A percentile compares a stretch with the other conserved stretches of the same genome.
Conservation (phyloP, 2,113 vertebrate species). For the Cepphus grylle region DNA sequence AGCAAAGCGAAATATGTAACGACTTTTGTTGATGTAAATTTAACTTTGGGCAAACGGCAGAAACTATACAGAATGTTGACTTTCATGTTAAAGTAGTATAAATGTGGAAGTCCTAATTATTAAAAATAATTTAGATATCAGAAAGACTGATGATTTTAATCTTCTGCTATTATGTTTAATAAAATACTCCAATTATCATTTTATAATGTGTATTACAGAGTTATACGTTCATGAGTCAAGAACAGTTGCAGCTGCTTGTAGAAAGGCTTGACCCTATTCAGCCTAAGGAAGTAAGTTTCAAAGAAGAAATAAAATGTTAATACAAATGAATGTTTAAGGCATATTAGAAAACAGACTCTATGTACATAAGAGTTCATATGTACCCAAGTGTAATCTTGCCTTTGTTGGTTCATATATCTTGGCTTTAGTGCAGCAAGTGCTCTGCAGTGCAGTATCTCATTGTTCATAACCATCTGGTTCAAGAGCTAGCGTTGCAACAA, state of each 20-base stretch:
- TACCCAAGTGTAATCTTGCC: neutral
- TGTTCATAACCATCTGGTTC: neutral
- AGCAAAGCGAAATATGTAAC: neutral
- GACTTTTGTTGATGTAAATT: neutral
- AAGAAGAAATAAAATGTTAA: neutral
- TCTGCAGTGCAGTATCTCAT: neutral
- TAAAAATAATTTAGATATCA: neutral
- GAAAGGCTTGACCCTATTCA: conserved; percentile 85
- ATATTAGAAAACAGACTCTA: neutral
- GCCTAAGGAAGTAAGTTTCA: conserved; percentile 86
- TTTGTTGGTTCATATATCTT: neutral
- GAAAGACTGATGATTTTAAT: conserved; percentile 23
- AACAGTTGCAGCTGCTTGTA: conserved; percentile 87
- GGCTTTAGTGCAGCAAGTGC: neutral
- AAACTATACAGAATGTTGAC: neutral
- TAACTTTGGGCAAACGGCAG: neutral
- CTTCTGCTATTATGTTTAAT: neutral
- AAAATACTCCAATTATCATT: conserved; percentile 6
- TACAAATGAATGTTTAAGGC: neutral
- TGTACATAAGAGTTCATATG: neutral
- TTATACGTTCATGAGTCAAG: conserved; percentile 91
- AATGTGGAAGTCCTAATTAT: neutral
- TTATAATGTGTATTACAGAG: conserved; percentile 77
- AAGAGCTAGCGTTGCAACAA: neutral
- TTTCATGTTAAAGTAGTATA: neutral